Evolutionary conservation across 2,113 vertebrate species (phyloP).

Genomic region (Dicentrarchus labrax): DNA sequence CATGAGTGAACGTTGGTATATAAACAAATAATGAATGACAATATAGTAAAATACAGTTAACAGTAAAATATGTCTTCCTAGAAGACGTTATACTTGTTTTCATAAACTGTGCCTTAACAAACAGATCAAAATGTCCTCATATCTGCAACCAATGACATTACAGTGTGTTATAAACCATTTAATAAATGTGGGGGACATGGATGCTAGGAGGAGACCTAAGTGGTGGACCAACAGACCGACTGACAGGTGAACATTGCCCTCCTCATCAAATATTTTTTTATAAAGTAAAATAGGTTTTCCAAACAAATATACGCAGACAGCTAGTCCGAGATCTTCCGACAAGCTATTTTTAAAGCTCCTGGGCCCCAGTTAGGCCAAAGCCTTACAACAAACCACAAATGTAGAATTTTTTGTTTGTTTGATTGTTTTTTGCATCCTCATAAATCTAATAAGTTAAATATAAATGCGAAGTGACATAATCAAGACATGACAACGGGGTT

Average conservation of each 20-base stretch:
- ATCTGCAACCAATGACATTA: too few relatives aligned
- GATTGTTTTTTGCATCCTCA: background rate
- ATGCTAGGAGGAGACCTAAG: background rate
- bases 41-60: too few relatives aligned
- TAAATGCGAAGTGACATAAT: constrained; percentile 48
- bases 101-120: too few relatives aligned
- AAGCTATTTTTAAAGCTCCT: background rate
- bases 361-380: background rate
- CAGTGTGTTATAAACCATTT: too few relatives aligned
- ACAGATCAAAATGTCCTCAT: too few relatives aligned
- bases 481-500: constrained; percentile 61
- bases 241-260: too few relatives aligned
- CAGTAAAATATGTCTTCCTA: too few relatives aligned
- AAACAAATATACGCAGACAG: background rate
- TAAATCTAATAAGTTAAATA: background rate
- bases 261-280: background rate
- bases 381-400: background rate
- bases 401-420: background rate
- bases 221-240: background rate
- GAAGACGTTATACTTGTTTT: too few relatives aligned
- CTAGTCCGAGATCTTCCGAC: background rate
- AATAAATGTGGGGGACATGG: too few relatives aligned
- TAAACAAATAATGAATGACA: too few relatives aligned
- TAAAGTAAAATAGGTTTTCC: background rate
- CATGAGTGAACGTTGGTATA: too few relatives aligned